Conservation (phyloP, 2,888 invertebrate species). For the Lepas anatifera region DNA sequence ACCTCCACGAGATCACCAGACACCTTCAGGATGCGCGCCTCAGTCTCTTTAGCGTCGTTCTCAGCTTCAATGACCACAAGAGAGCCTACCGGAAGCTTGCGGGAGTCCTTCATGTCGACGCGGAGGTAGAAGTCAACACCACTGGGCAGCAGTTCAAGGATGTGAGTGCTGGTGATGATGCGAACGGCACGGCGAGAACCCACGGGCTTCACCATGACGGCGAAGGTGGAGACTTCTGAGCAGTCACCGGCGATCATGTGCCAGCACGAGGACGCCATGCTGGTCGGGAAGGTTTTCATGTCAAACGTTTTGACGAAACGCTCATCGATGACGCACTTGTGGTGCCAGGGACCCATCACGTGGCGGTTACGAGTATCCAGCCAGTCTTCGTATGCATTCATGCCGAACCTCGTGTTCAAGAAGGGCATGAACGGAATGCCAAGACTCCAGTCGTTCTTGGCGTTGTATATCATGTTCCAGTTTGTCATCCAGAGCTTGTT, state of each 20-base stretch:
- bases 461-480: not conserved
- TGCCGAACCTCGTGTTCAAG: not conserved
- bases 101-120: constrained; percentile 4
- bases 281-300: constrained; percentile 11
- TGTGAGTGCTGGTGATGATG: constrained; percentile 2
- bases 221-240: constrained; percentile 9
- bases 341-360: not conserved
- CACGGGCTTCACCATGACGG: constrained; percentile 10
- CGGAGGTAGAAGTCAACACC: constrained; percentile 1
- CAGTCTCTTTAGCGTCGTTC: not conserved
- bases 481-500: not conserved
- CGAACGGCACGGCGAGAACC: constrained; percentile 9
- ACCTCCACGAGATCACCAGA: constrained; percentile 4
- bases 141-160: constrained; percentile 13
- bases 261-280: constrained; percentile 8
- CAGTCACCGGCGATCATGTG: constrained; percentile 17
- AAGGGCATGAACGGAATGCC: not conserved
- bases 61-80: not conserved
- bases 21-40: not conserved
- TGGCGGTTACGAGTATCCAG: not conserved
- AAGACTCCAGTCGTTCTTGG: not conserved
- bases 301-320: constrained; percentile 16
- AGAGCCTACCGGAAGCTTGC: not conserved
- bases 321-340: constrained; percentile 15
- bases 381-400: not conserved